Evolutionary conservation across 2,797 vertebrate genomes (phyloP).

Genomic region (Cheirogaleus major): DNA sequence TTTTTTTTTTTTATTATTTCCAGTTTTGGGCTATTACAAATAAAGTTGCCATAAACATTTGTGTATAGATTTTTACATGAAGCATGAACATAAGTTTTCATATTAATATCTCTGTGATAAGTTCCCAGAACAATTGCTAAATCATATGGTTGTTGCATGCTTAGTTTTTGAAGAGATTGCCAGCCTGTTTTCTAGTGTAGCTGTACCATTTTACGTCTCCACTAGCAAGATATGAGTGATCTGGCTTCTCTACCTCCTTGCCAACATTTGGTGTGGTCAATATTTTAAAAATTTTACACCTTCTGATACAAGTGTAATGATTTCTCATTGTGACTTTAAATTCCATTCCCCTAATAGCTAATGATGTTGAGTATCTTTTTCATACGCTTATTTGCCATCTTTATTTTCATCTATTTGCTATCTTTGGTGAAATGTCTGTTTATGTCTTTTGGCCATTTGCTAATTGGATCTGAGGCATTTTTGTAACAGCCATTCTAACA

Average conservation of each 20-base stretch:
- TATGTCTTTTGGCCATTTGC: neutral
- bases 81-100: neutral
- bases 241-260: neutral
- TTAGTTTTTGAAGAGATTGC: neutral
- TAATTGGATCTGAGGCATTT: neutral
- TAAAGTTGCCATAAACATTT: neutral
- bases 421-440: neutral
- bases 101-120: neutral
- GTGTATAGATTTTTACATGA: neutral
- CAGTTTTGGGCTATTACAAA: neutral
- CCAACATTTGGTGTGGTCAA: neutral
- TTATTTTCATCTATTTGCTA: neutral
- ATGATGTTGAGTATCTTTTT: neutral
- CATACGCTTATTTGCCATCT: neutral
- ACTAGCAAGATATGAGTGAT: neutral
- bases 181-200: neutral
- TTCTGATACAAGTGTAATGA: neutral
- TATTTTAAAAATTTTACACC: neutral
- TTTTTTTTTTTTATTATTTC: neutral
- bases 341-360: neutral
- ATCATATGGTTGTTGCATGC: neutral
- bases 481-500: neutral
- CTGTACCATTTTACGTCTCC: neutral
- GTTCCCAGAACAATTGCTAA: neutral
- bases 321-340: neutral